Evolutionary conservation across 2,113 vertebrate species (phyloP), one percentile per base, ranked within the genome.

Genomic region (Nematolebias whitei): DNA sequence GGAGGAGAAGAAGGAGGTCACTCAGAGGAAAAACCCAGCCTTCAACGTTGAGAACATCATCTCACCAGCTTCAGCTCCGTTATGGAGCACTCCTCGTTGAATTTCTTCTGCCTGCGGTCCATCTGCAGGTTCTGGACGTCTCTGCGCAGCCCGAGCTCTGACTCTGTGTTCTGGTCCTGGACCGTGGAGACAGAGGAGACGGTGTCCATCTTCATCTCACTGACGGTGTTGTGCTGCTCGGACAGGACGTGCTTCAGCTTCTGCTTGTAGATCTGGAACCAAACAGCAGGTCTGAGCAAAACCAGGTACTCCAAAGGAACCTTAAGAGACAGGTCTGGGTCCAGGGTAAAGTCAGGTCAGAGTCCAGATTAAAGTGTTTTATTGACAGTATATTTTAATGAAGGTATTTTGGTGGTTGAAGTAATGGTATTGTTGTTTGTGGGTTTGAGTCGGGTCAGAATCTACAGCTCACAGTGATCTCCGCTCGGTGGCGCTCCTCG

Each of bases 61-160:
- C 93, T 24, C 87, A 99, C 97, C 95, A 96, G 86, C 35, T 92
- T 82, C 7, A 96, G 79, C 82, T 90, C 92, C 84, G 94, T 94
- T 69, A 93, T 54, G 40, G 82, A 71, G 81, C 78, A 87, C n/a
- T 94, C 86, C 0, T 64, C 90, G 48, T 92, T 88, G 51, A 94
- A 49, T 75, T 93, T 91, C 76, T 94, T 94, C 79, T 96, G 94
- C 35, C 94, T 93, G 47, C 91, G 24, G 35, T 90, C 87, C 7
- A 85, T 75, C 72, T 93, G 93, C 71, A 95, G 80, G 0, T 53
- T 63, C n/a, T 79, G 88, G 18, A 87, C 56, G 9, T 91, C 88
- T 9, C 85, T 86, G 1, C 56, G 83, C 8, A 96, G 52, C 0
- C 55, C 20, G 0, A 78, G 74, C 86, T 97, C 95, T 20, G 94